Percentiles rank a stretch among this genome's conserved stretches.
phyloP scores from a whole-genome alignment of 2,888 invertebrate genomes.

The Leptura quadrifasciata region DNA sequence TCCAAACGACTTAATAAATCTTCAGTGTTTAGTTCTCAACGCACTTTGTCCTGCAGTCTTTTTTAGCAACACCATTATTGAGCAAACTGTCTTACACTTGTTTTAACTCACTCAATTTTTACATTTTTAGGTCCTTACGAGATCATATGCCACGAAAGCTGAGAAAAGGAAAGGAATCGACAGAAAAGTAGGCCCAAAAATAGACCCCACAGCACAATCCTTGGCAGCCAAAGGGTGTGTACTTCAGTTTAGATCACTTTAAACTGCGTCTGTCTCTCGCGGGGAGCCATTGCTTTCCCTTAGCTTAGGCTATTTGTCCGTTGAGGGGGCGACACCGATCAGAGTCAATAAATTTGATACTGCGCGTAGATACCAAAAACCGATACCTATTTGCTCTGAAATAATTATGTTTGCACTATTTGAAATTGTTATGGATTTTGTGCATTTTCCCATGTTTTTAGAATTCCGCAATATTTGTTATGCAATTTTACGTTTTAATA shows the following conservation, averaged over 20 bases:
- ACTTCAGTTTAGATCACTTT: slow-evolving; percentile 62
- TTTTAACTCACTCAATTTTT: slow-evolving; percentile 59
- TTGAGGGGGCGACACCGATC: slow-evolving; percentile 67
- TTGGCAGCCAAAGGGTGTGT: slow-evolving; percentile 83
- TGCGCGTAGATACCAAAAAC: slow-evolving; percentile 66
- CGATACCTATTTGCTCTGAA: slow-evolving; percentile 30
- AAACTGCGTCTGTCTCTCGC: slow-evolving; percentile 63
- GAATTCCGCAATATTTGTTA: background rate
- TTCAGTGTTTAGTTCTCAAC: slow-evolving; percentile 42
- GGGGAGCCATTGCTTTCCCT: slow-evolving; percentile 70
- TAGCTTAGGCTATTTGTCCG: slow-evolving; percentile 57
- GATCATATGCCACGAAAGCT: slow-evolving; percentile 71
- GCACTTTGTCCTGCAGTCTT: slow-evolving; percentile 50
- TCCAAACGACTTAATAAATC: slow-evolving; percentile 43
- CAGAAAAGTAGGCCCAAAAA: slow-evolving; percentile 72
- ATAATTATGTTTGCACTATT: slow-evolving; percentile 30
- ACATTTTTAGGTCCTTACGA: slow-evolving; percentile 64
- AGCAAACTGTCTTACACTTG: slow-evolving; percentile 57
- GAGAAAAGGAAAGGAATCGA: slow-evolving; percentile 72
- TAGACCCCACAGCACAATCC: slow-evolving; percentile 78
- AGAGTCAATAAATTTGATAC: slow-evolving; percentile 72
- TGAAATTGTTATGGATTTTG: slow-evolving; percentile 20
- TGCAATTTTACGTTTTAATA: slow-evolving; percentile 4
- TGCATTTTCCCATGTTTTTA: background rate
- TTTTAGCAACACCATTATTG: slow-evolving; percentile 49